These are phyloP conservation scores for Byasa hedistus DNA, from an alignment of 2,888 invertebrate genomes.

Conservation along the genomic window DNA sequence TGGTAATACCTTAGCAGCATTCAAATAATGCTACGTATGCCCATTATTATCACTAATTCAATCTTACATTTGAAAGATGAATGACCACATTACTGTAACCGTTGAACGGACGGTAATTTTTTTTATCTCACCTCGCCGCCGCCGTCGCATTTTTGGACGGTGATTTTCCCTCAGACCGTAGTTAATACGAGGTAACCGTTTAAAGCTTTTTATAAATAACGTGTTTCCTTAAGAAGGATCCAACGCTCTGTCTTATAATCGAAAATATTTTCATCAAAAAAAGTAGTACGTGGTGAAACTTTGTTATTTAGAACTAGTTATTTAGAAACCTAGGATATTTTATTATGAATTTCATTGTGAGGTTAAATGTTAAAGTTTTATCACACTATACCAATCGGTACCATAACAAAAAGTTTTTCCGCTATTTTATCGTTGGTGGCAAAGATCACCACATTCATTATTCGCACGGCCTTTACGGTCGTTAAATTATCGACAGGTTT, in stretches of 20 bases:
- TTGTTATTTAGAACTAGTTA: too few relatives aligned
- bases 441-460: too few relatives aligned
- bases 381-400: too few relatives aligned
- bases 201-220: conserved; percentile 35
- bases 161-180: conserved; percentile 35
- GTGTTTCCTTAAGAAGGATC: conserved; percentile 35
- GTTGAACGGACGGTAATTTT: conserved; percentile 29
- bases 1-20: conserved; percentile 3
- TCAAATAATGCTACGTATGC: conserved; percentile 6
- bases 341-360: too few relatives aligned
- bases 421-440: conserved; percentile 15
- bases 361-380: too few relatives aligned
- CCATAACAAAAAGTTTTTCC: neutral
- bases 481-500: conserved; percentile 33
- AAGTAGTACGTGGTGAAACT: too few relatives aligned
- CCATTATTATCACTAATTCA: conserved; percentile 32
- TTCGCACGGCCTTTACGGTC: conserved; percentile 39
- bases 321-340: too few relatives aligned
- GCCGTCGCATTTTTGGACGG: conserved; percentile 36
- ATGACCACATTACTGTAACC: conserved; percentile 27
- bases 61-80: conserved; percentile 29
- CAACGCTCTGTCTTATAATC: neutral
- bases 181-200: conserved; percentile 40
- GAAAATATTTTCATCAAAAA: too few relatives aligned
- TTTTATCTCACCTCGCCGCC: conserved; percentile 23